These are phyloP conservation scores for Poeciliopsis turrubarensis DNA, from an alignment of 2,113 vertebrate genomes.

Conservation along the genomic window DNA sequence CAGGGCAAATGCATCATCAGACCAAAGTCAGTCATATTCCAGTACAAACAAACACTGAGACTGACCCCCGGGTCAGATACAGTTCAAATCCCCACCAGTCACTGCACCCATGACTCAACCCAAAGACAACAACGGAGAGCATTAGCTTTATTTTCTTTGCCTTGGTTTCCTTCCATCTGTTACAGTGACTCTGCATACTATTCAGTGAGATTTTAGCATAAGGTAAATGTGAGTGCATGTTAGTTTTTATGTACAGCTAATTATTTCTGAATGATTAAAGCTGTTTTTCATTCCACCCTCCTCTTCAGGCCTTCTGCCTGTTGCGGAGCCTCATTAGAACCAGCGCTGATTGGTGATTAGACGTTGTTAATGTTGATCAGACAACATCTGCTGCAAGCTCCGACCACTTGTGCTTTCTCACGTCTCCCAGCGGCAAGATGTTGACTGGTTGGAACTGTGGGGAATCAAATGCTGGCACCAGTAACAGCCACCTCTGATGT, in stretches of 20 bases:
- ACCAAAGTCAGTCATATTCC: slow-evolving; percentile 72
- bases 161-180: slow-evolving; percentile 51
- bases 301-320: slow-evolving; percentile 23
- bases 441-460: slow-evolving; percentile 39
- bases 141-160: slow-evolving; percentile 68
- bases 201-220: slow-evolving; percentile 44
- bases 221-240: slow-evolving; percentile 21
- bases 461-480: slow-evolving; percentile 44
- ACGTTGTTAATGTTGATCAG: slow-evolving; percentile 61
- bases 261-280: slow-evolving; percentile 44
- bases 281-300: slow-evolving; percentile 27
- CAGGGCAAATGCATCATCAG: slow-evolving; percentile 73
- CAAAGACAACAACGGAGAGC: slow-evolving; percentile 68
- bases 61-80: slow-evolving; percentile 63
- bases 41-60: slow-evolving; percentile 70
- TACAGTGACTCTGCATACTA: slow-evolving; percentile 19
- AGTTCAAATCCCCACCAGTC: slow-evolving; percentile 65
- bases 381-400: slow-evolving; percentile 67
- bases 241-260: slow-evolving; percentile 28
- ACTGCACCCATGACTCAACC: slow-evolving; percentile 64
- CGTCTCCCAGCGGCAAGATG: slow-evolving; percentile 31
- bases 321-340: slow-evolving; percentile 45
- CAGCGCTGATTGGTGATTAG: slow-evolving; percentile 70
- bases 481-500: slow-evolving; percentile 45
- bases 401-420: slow-evolving; percentile 35